These are phyloP conservation scores for Crossaster papposus DNA, from an alignment of 53 echinoderm and acorn worm genomes.

Conservation along the genomic window DNA sequence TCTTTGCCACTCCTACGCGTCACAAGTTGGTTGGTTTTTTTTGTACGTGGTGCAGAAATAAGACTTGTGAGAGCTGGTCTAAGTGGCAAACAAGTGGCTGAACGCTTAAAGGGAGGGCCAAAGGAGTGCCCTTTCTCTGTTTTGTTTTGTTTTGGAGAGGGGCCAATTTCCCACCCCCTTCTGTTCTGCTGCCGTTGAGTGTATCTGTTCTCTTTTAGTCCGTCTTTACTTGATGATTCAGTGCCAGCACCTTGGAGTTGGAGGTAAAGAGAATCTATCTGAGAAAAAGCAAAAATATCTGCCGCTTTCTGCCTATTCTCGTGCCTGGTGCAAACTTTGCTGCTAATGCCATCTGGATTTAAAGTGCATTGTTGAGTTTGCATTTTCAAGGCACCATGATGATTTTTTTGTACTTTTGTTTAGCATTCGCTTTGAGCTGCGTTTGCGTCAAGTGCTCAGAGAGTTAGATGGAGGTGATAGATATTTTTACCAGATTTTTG, in stretches of 20 bases:
- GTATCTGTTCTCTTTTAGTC: not conserved
- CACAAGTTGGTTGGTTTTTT: not conserved
- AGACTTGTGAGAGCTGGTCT: not conserved
- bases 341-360: slow-evolving; percentile 5
- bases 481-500: too few relatives aligned
- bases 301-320: not conserved
- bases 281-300: not conserved
- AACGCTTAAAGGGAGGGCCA: too few relatives aligned
- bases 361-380: not conserved
- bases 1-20: not conserved
- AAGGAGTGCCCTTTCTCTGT: too few relatives aligned
- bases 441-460: slow-evolving; percentile 12
- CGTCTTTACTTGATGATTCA: not conserved
- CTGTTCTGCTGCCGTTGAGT: too few relatives aligned
- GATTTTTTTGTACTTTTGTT: not conserved
- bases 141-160: too few relatives aligned
- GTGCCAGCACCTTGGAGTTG: not conserved
- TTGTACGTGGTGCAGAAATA: not conserved
- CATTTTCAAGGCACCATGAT: not conserved
- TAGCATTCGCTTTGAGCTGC: not conserved
- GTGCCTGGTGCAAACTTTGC: not conserved
- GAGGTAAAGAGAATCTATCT: too few relatives aligned
- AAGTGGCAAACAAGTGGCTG: not conserved
- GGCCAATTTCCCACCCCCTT: too few relatives aligned
- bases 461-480: not conserved